A percentile compares a stretch with the other conserved stretches of the same genome.
Conservation (phyloP, 1,140 invertebrate genomes). For the Brachionus sp. region DNA sequence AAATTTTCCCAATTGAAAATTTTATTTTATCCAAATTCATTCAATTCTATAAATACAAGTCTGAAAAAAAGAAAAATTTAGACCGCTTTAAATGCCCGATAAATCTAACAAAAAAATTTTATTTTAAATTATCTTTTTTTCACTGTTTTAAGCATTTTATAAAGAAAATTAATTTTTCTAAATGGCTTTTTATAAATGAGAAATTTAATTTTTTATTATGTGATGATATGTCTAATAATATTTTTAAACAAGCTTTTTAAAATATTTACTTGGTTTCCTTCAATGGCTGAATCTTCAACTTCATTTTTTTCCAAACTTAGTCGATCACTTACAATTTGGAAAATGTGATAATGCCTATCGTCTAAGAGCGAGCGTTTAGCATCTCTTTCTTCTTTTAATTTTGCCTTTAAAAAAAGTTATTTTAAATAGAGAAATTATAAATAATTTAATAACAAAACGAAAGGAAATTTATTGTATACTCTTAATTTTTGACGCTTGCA, state of each 20-base stretch:
- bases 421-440: neutral
- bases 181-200: too few relatives aligned
- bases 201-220: too few relatives aligned
- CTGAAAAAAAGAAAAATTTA: too few relatives aligned
- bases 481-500: neutral
- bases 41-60: too few relatives aligned
- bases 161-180: too few relatives aligned
- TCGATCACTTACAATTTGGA: slow-evolving; percentile 56
- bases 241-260: neutral
- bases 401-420: neutral
- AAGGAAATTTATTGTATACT: slow-evolving; percentile 2
- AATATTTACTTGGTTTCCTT: slow-evolving; percentile 54
- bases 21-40: too few relatives aligned
- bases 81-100: too few relatives aligned
- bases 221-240: neutral
- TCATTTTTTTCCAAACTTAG: slow-evolving; percentile 56
- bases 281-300: slow-evolving; percentile 58
- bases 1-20: too few relatives aligned
- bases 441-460: neutral
- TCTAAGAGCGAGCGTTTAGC: slow-evolving; percentile 56
- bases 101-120: too few relatives aligned
- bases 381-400: slow-evolving; percentile 55
- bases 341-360: slow-evolving; percentile 56
- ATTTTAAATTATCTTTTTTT: too few relatives aligned
- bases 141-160: too few relatives aligned